Conservation (phyloP, 2,113 vertebrate genomes). For the Rattus norvegicus region DNA sequence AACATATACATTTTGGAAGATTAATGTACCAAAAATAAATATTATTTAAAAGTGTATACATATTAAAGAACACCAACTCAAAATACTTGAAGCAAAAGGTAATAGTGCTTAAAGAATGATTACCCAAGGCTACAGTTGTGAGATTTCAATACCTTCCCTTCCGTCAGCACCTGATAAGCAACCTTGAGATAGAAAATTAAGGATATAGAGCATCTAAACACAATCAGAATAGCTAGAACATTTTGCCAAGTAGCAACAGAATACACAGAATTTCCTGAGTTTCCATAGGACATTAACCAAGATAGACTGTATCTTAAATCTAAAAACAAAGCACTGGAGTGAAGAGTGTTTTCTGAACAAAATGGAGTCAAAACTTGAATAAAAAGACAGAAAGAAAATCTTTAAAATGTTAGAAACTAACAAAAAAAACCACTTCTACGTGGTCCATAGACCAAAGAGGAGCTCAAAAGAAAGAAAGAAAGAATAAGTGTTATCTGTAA, state of each 20-base stretch:
- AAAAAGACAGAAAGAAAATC: background rate
- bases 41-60: background rate
- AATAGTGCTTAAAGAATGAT: background rate
- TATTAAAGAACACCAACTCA: background rate
- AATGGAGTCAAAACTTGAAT: background rate
- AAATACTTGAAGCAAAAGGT: background rate
- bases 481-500: slow-evolving; percentile 5
- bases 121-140: background rate
- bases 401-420: background rate
- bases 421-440: background rate
- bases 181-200: background rate
- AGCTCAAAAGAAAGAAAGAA: slow-evolving; percentile 27
- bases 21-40: background rate
- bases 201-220: background rate
- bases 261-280: background rate
- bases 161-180: background rate
- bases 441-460: background rate
- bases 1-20: background rate
- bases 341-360: background rate
- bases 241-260: background rate
- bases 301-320: background rate
- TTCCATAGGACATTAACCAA: background rate
- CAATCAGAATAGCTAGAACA: background rate
- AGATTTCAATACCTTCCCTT: background rate
- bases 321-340: background rate